Base-by-base conservation (phyloP, 1,140 invertebrate genomes). In the Anastatus disparis region DNA sequence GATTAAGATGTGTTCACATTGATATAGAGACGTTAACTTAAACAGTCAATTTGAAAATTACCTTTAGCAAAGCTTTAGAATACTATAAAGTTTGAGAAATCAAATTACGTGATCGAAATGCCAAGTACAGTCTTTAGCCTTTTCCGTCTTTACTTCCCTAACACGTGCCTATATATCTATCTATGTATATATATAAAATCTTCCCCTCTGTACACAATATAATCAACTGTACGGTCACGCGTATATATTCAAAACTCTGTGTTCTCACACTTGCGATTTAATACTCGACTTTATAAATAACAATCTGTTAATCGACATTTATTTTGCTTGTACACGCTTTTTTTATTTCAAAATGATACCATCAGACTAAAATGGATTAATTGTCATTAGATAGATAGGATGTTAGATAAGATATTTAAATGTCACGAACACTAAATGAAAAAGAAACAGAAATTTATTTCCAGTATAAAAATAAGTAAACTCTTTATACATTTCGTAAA, bases 51-150 rank as follows among this genome's bases (percentile, higher is more conserved):
- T 70, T 70, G 35, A 64, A 70, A 70, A 70, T 70, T 70, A 64
- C 10, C 50, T 31, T n/a, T 22, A 24, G 15, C 31, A 9, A 31
- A 50, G n/a, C n/a, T n/a, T n/a, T n/a, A n/a, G 12, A 13, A 13
- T 3, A 4, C 27, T 40, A 48, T 58, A 58, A 58, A 64, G 50
- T 58, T 31, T 35, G 52, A 38, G 52, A 38, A 71, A 65, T 71
- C 55, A 65, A 65, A 64, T 71, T 71, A 71, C 70, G 70, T 71
- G 70, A 71, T 71, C 55, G 70, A 65, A 65, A 66, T 65, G 46
- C 53, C 62, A 71, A 71, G 70, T 59, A 22, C 27, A 53, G 70
- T 56, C 53, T 71, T 65, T 59, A 50, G 63, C 17, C n/a, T n/a
- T n/a, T n/a, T n/a, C n/a, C n/a, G n/a, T n/a, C n/a, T n/a, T n/a